A percentile compares a stretch with the other conserved stretches of the same genome.
Conservation (phyloP, 1,140 invertebrate genomes). For the Galleria mellonella region DNA sequence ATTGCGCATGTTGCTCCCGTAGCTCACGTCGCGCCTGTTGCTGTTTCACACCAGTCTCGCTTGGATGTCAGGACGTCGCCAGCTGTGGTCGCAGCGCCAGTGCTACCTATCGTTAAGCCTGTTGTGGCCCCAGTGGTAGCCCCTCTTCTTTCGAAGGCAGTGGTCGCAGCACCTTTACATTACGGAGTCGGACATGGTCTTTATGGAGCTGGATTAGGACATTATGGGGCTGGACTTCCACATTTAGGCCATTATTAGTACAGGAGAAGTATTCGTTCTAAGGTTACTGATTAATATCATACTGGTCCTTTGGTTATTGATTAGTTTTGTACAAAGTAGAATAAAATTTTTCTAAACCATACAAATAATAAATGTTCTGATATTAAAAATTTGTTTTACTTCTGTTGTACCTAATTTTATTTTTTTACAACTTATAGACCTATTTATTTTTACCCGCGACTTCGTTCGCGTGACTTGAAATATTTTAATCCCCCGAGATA, state of each 20-base stretch:
- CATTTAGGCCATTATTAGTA: slow-evolving; percentile 18
- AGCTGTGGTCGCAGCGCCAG: slow-evolving; percentile 29
- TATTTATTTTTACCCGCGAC: too few species aligned
- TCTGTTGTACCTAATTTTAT: too few species aligned
- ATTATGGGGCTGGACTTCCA: neutral
- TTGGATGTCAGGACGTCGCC: slow-evolving; percentile 43
- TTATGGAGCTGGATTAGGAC: slow-evolving; percentile 5
- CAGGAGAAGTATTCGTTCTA: neutral
- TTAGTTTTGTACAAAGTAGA: neutral
- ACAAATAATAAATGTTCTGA: too few species aligned
- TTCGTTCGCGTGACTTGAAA: too few species aligned
- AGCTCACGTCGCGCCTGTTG: slow-evolving; percentile 32
- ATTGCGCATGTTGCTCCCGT: slow-evolving; percentile 28
- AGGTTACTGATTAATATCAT: neutral
- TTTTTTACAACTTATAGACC: too few species aligned
- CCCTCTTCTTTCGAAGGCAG: slow-evolving; percentile 28
- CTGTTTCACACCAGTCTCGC: slow-evolving; percentile 57
- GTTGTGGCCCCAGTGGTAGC: slow-evolving; percentile 28
- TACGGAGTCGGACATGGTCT: neutral
- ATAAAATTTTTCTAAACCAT: too few species aligned
- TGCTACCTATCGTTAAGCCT: slow-evolving; percentile 31
- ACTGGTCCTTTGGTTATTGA: neutral
- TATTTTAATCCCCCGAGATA: too few species aligned
- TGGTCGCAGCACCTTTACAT: slow-evolving; percentile 14
- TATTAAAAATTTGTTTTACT: too few species aligned